Conservation (phyloP, 2,888 invertebrate genomes). For the Drosophila cognata region DNA sequence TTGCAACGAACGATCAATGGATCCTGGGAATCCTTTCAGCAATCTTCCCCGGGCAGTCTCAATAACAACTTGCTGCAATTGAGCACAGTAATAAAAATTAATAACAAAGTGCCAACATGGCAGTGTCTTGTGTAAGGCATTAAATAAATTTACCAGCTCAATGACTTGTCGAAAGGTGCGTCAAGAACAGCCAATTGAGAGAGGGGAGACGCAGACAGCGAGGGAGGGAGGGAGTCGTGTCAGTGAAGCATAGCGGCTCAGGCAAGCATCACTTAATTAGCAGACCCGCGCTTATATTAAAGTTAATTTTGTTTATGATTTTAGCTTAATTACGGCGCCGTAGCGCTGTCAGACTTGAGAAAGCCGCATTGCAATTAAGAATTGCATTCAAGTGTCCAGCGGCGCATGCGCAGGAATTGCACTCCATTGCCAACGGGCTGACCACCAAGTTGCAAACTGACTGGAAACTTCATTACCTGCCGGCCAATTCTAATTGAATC, state of each 20-base stretch:
- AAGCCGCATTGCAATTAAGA: slow-evolving; percentile 37
- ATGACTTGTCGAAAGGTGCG: slow-evolving; percentile 78
- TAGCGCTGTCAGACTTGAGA: slow-evolving; percentile 37
- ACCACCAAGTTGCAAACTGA: slow-evolving; percentile 55
- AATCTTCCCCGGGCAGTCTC: slow-evolving; percentile 5
- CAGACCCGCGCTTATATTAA: slow-evolving; percentile 60
- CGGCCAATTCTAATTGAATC: slow-evolving; percentile 35
- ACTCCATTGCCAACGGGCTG: slow-evolving; percentile 54
- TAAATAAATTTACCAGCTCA: slow-evolving; percentile 80
- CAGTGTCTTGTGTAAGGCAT: slow-evolving; percentile 61
- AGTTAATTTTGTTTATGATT: slow-evolving; percentile 61
- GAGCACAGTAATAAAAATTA: slow-evolving; percentile 67
- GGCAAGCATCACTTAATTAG: slow-evolving; percentile 73
- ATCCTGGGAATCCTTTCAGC: slow-evolving; percentile 71
- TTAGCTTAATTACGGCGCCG: slow-evolving; percentile 71
- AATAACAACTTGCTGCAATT: slow-evolving; percentile 61
- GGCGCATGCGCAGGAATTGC: slow-evolving; percentile 71
- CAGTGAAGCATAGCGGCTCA: slow-evolving; percentile 58
- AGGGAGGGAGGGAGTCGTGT: neutral
- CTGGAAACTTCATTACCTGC: slow-evolving; percentile 31
- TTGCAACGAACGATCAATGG: slow-evolving; percentile 40
- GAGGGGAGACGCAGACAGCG: neutral
- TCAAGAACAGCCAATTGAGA: neutral
- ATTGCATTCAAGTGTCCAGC: slow-evolving; percentile 61
- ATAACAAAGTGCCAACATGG: slow-evolving; percentile 73